These are phyloP conservation scores for Periophthalmus magnuspinnatus DNA, from an alignment of 2,797 vertebrate genomes.

Conservation along the genomic window DNA sequence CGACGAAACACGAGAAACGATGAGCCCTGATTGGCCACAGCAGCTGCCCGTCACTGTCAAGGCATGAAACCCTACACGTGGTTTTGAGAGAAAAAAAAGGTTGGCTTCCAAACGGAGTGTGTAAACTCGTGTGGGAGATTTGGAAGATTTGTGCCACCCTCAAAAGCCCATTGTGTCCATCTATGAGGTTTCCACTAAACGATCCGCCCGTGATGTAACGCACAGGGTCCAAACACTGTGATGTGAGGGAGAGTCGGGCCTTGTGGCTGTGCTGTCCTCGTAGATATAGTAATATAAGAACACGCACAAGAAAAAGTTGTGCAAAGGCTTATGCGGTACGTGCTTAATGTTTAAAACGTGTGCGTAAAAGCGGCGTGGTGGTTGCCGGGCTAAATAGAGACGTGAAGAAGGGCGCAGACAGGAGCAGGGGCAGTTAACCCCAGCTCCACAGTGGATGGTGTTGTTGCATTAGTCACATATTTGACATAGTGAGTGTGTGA, in stretches of 20 bases:
- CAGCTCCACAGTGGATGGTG: background rate
- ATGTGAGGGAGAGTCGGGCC: background rate
- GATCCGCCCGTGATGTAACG: background rate
- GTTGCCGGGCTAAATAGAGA: background rate
- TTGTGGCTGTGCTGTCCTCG: background rate
- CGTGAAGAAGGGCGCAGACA: background rate
- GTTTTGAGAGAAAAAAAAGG: constrained; percentile 52
- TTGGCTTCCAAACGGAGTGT: constrained; percentile 6
- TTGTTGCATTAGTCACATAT: constrained; percentile 4
- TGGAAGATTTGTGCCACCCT: background rate
- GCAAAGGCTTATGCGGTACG: background rate
- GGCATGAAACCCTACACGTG: constrained; percentile 81
- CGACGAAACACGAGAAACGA: background rate
- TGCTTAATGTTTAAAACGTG: background rate
- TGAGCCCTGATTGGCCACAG: constrained; percentile 39
- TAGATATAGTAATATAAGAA: background rate
- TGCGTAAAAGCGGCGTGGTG: background rate
- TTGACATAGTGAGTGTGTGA: constrained; percentile 2
- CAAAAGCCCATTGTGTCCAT: background rate
- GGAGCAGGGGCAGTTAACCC: background rate
- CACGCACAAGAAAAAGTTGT: background rate
- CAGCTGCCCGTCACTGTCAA: constrained; percentile 40
- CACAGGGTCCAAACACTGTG: background rate
- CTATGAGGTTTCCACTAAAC: background rate
- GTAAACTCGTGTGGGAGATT: constrained; percentile 3